Conservation (phyloP, 2,797 vertebrate species). For the Hephaestus fuliginosus region DNA sequence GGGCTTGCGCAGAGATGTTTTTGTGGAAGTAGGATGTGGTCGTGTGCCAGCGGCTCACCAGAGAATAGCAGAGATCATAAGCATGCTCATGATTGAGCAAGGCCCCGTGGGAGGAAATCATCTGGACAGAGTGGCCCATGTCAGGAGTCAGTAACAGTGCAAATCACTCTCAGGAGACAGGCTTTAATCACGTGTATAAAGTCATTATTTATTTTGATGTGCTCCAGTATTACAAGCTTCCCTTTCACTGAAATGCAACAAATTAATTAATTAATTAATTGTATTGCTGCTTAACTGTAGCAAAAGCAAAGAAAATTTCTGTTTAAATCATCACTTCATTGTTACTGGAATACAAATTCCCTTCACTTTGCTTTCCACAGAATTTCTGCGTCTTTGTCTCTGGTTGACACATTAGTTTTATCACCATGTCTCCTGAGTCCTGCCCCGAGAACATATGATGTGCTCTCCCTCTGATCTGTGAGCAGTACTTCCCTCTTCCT, state of each 20-base stretch:
- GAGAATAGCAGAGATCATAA: constrained; percentile 73
- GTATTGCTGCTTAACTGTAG: background rate
- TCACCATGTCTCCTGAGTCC: constrained; percentile 50
- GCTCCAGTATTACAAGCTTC: background rate
- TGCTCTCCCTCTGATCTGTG: constrained; percentile 71
- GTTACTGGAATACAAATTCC: background rate
- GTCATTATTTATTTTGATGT: background rate
- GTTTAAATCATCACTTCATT: background rate
- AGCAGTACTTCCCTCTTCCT: constrained; percentile 76
- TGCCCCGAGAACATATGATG: constrained; percentile 62
- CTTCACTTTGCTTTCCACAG: background rate
- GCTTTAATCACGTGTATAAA: background rate
- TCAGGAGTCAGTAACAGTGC: constrained; percentile 46
- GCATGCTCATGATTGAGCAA: constrained; percentile 60
- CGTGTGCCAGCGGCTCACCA: constrained; percentile 67
- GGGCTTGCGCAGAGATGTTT: constrained; percentile 71
- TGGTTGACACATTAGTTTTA: constrained; percentile 45
- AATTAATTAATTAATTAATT: background rate
- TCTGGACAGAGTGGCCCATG: constrained; percentile 47
- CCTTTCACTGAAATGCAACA: background rate
- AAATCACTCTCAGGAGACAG: constrained; percentile 18
- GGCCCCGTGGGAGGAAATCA: constrained; percentile 74
- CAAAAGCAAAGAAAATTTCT: background rate
- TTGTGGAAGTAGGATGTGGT: constrained; percentile 73
- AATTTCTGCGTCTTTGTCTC: constrained; percentile 25